Percentiles rank a stretch among this genome's conserved stretches.
Conservation (phyloP, 2,113 vertebrate species). For the Mobula birostris region DNA sequence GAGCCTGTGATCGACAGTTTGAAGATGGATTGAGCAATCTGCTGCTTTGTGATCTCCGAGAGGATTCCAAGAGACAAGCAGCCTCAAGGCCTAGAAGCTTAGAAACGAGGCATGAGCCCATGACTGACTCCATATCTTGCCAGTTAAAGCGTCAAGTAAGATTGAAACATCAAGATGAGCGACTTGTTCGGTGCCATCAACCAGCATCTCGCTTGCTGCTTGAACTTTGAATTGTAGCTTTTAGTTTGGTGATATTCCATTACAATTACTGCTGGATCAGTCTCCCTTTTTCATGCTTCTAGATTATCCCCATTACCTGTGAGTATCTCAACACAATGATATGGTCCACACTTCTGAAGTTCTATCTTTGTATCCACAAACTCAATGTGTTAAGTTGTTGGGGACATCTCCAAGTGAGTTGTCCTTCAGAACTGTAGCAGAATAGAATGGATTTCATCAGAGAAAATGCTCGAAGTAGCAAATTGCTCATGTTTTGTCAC, state of each 20-base stretch:
- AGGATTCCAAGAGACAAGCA: too few relatives aligned
- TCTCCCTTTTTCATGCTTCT: not conserved
- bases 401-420: not conserved
- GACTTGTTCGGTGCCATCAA: too few relatives aligned
- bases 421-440: not conserved
- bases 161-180: too few relatives aligned
- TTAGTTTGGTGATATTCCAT: not conserved
- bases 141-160: too few relatives aligned
- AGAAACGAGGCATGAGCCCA: too few relatives aligned
- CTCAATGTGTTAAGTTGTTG: not conserved
- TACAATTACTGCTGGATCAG: not conserved
- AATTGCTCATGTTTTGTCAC: not conserved
- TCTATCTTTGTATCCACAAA: not conserved
- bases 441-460: not conserved
- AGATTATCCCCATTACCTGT: not conserved
- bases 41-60: too few relatives aligned
- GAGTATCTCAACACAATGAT: not conserved
- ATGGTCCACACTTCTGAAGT: not conserved
- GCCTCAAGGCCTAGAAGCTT: too few relatives aligned
- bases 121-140: too few relatives aligned
- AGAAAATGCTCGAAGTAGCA: not conserved
- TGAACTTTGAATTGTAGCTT: not conserved
- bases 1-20: too few relatives aligned
- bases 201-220: too few relatives aligned
- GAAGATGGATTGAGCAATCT: too few relatives aligned